Percentiles rank a stretch among this genome's conserved stretches.
phyloP scores from a whole-genome alignment of 2,113 vertebrate genomes.

The Genyomyrus donnyi region DNA sequence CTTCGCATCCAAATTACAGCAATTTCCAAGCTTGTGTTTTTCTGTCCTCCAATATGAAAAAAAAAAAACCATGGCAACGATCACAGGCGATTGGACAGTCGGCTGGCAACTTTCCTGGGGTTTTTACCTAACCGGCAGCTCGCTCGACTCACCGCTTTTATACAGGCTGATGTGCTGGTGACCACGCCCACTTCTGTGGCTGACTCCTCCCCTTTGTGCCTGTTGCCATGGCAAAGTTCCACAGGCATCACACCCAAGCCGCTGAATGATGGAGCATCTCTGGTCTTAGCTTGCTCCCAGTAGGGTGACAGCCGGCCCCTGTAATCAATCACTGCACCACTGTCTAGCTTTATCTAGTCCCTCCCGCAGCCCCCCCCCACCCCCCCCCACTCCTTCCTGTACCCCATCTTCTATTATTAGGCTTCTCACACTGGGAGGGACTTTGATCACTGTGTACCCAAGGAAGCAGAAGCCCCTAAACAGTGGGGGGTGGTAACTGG shows the following conservation, averaged over 20 bases:
- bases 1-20: not conserved
- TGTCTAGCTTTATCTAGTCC: not conserved
- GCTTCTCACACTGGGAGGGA: not conserved
- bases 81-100: not conserved
- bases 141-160: not conserved
- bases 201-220: slow-evolving; percentile 10
- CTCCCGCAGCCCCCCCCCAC: too few species aligned
- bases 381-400: not conserved
- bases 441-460: not conserved
- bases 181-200: slow-evolving; percentile 28
- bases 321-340: slow-evolving; percentile 10
- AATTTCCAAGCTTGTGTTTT: not conserved
- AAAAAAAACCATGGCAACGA: not conserved
- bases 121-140: not conserved
- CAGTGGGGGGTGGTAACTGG: not conserved
- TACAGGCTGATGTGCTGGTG: slow-evolving; percentile 13
- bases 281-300: slow-evolving; percentile 31
- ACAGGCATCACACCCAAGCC: not conserved
- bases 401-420: not conserved
- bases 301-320: slow-evolving; percentile 13
- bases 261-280: not conserved
- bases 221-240: slow-evolving; percentile 16
- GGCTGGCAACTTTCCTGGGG: not conserved
- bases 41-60: not conserved
- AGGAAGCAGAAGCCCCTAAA: not conserved